A percentile compares a stretch with the other conserved stretches of the same genome.
Conservation (phyloP, 2,797 vertebrate genomes). For the Falco rusticolus region DNA sequence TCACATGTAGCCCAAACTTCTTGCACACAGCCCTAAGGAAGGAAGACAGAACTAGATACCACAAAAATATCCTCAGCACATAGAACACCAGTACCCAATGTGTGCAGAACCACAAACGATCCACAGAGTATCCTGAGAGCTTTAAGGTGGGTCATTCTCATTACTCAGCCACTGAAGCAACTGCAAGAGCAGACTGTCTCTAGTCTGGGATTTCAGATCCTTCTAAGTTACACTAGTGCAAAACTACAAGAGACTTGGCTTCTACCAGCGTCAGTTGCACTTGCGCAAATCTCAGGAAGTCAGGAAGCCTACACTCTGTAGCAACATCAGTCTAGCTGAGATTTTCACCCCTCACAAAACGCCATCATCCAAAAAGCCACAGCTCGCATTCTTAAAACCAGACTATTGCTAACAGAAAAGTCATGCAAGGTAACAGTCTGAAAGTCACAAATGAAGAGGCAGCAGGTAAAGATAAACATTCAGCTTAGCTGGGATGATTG, state of each 20-base stretch:
- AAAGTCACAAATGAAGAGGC: neutral
- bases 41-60: neutral
- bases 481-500: neutral
- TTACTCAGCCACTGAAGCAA: neutral
- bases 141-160: neutral
- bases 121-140: neutral
- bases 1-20: conserved; percentile 97
- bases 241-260: neutral
- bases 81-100: neutral
- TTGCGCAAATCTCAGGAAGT: neutral
- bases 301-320: neutral
- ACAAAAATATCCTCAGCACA: neutral
- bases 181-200: neutral
- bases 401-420: neutral
- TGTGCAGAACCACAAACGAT: neutral
- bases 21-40: conserved; percentile 92
- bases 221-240: neutral
- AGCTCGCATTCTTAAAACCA: neutral
- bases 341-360: neutral
- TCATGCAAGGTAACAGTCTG: neutral
- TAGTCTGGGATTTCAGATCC: neutral
- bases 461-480: neutral
- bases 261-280: neutral
- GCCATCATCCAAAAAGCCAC: neutral
- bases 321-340: neutral